Evolutionary conservation across 1,140 invertebrate species (phyloP).

Genomic region (Cryptotermes secundus): DNA sequence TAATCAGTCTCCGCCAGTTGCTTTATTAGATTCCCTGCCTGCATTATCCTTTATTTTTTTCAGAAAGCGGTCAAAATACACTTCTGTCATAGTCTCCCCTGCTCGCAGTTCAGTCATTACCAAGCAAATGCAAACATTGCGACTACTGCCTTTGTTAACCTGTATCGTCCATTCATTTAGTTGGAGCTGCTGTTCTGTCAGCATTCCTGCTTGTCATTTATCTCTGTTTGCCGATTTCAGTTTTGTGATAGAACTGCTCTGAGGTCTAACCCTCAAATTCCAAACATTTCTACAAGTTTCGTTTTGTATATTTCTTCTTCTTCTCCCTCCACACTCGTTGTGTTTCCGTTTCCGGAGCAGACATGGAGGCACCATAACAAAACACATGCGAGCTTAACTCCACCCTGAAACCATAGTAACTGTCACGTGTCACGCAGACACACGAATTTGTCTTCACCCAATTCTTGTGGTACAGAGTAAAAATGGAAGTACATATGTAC

Average conservation of each 20-base stretch:
- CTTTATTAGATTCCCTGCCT: no score
- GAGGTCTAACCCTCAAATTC: not conserved
- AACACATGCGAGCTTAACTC: not conserved
- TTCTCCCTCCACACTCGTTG: not conserved
- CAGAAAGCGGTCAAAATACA: no score
- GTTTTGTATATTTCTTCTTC: conserved; percentile 8
- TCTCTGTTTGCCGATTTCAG: not conserved
- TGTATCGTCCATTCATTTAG: not conserved
- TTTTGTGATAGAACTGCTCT: conserved; percentile 9
- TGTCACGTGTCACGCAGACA: not conserved
- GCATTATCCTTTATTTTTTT: no score
- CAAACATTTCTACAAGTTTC: conserved; percentile 9
- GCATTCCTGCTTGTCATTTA: not conserved
- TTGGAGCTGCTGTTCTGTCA: not conserved
- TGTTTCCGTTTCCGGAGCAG: not conserved
- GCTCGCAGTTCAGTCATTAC: no score
- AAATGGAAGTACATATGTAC: no score
- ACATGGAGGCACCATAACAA: not conserved
- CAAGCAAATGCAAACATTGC: not conserved
- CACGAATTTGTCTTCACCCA: not conserved
- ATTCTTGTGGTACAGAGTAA: not conserved
- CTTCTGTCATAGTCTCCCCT: no score
- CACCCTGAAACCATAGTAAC: not conserved
- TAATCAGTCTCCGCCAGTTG: no score
- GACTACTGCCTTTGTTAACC: not conserved